Evolutionary conservation across 2,113 vertebrate species (phyloP).

Genomic region (Chroicocephalus ridibundus): DNA sequence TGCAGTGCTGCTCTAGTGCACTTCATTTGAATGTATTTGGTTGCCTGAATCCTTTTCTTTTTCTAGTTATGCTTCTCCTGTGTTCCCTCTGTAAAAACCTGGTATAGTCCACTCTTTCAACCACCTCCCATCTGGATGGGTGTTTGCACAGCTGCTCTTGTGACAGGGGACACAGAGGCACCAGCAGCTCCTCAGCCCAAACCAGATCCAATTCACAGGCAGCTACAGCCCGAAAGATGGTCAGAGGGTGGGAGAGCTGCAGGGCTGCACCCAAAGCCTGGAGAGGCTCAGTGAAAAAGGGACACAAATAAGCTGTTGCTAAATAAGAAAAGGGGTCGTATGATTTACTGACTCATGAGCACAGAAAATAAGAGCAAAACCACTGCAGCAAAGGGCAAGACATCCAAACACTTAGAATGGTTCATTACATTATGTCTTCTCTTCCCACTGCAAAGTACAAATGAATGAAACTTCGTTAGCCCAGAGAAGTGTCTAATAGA

Average conservation of each 20-base stretch:
- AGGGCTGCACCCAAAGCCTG: background rate
- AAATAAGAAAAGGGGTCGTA: background rate
- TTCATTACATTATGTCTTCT: background rate
- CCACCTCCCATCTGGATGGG: too few relatives aligned
- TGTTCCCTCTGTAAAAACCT: background rate
- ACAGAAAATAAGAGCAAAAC: background rate
- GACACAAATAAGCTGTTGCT: background rate
- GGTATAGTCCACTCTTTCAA: background rate
- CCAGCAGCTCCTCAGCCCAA: background rate
- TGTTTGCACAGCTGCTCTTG: background rate
- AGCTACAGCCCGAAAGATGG: background rate
- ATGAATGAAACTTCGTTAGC: background rate
- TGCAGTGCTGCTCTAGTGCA: background rate
- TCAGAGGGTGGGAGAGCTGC: background rate
- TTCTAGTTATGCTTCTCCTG: background rate
- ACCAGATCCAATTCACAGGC: background rate
- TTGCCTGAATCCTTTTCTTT: background rate
- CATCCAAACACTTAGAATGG: background rate
- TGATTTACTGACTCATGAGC: background rate
- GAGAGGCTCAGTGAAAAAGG: background rate
- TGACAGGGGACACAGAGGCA: background rate
- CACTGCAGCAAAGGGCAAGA: background rate
- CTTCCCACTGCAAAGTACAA: background rate
- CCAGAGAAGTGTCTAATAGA: background rate
- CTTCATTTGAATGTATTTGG: background rate